These are phyloP conservation scores for Sebastes vulpes DNA, from an alignment of 2,797 vertebrate genomes.

Conservation along the genomic window DNA sequence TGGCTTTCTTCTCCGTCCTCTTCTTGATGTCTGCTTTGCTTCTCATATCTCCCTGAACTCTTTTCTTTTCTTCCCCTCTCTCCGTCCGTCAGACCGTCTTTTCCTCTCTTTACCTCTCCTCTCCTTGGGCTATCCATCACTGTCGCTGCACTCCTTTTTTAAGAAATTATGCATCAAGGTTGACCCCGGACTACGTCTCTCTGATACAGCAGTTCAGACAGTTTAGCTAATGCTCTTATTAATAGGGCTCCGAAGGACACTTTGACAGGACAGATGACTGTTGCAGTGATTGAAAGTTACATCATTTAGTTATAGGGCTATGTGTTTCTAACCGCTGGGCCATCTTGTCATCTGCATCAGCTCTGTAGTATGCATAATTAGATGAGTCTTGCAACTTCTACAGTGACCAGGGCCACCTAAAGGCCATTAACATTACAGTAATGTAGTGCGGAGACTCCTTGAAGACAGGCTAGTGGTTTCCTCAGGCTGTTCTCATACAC, in stretches of 20 bases:
- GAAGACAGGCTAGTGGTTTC: neutral
- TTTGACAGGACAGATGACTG: slow-evolving; percentile 21
- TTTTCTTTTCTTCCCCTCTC: slow-evolving; percentile 1
- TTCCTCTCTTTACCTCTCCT: slow-evolving; percentile 13
- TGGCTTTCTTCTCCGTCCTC: slow-evolving; percentile 37
- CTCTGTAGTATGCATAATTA: neutral
- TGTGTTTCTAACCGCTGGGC: neutral
- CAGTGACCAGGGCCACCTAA: neutral
- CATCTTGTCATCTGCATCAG: neutral
- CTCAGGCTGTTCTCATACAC: neutral
- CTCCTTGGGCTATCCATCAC: slow-evolving; percentile 49
- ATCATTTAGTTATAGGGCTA: slow-evolving; percentile 12
- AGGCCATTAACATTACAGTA: neutral
- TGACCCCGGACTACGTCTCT: slow-evolving; percentile 30
- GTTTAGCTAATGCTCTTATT: slow-evolving; percentile 44
- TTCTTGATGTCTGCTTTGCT: slow-evolving; percentile 42
- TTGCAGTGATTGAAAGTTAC: slow-evolving; percentile 17
- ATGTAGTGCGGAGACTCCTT: neutral
- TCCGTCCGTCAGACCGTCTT: slow-evolving; percentile 5
- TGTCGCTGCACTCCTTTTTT: slow-evolving; percentile 33
- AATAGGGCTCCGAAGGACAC: slow-evolving; percentile 37
- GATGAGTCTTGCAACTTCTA: neutral
- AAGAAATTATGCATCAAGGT: slow-evolving; percentile 42
- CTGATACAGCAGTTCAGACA: slow-evolving; percentile 33
- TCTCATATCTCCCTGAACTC: slow-evolving; percentile 14